These are phyloP conservation scores for Buceros bicornis DNA, from an alignment of 2,797 vertebrate genomes.

Conservation along the genomic window DNA sequence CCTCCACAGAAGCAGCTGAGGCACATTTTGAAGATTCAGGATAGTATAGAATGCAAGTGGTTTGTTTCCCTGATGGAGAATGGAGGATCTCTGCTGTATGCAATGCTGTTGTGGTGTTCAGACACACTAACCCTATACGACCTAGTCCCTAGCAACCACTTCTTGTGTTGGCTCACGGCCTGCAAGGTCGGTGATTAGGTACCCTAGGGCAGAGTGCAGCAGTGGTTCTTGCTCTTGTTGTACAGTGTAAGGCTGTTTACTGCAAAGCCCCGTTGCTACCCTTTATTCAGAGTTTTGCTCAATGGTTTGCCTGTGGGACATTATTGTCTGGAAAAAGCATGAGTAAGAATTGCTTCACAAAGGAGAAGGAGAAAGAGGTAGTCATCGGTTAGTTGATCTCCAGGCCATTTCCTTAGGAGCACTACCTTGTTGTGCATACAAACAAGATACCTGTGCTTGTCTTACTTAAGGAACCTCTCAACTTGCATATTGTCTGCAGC, in stretches of 20 bases:
- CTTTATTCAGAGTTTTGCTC: not conserved
- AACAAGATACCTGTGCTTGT: not conserved
- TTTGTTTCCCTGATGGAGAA: not conserved
- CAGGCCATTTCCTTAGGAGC: not conserved
- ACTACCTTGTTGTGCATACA: not conserved
- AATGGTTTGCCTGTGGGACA: not conserved
- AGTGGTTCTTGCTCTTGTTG: not conserved
- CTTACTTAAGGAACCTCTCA: not conserved
- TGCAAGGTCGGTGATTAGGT: not conserved
- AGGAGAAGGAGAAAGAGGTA: not conserved
- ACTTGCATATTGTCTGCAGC: not conserved
- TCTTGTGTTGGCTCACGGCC: not conserved
- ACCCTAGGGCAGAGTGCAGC: not conserved
- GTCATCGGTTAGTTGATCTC: not conserved
- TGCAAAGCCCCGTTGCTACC: not conserved
- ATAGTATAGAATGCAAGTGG: not conserved
- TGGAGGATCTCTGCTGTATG: not conserved
- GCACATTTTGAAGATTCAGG: not conserved
- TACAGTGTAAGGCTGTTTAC: not conserved
- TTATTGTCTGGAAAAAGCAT: not conserved
- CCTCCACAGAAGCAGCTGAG: not conserved
- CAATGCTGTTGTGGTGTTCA: no score
- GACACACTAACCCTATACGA: not conserved
- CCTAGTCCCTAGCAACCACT: not conserved
- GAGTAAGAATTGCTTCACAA: not conserved